Evolutionary conservation across 2,888 invertebrate genomes (phyloP).

Genomic region (Diachrysia chrysitis): DNA sequence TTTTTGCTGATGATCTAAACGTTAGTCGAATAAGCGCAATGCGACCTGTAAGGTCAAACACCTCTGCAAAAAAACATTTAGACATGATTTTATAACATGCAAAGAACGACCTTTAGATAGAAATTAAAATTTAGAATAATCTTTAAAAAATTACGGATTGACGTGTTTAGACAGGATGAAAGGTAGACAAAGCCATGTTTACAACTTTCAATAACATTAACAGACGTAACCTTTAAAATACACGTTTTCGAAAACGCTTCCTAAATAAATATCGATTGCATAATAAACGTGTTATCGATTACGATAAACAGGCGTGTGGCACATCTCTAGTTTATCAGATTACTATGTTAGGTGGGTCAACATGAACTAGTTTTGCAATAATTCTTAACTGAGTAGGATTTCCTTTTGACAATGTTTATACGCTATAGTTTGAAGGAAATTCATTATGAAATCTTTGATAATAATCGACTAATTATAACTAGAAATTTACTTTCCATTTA

Average conservation of each 20-base stretch:
- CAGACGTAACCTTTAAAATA: slow-evolving; percentile 45
- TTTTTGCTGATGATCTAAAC: slow-evolving; percentile 3
- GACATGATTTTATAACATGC: neutral
- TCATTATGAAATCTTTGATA: slow-evolving; percentile 38
- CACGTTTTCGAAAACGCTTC: slow-evolving; percentile 34
- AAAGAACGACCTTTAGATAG: neutral
- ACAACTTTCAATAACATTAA: slow-evolving; percentile 32
- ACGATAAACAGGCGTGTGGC: slow-evolving; percentile 37
- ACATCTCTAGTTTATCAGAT: slow-evolving; percentile 66
- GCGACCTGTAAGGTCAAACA: slow-evolving; percentile 5
- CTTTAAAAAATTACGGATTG: slow-evolving; percentile 1
- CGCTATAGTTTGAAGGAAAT: slow-evolving; percentile 23
- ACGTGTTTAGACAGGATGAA: slow-evolving; percentile 9
- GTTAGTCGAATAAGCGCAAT: slow-evolving; percentile 19
- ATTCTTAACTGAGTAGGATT: slow-evolving; percentile 59
- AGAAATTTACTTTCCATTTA: slow-evolving; percentile 8
- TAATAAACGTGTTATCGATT: slow-evolving; percentile 41
- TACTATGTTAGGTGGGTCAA: slow-evolving; percentile 46
- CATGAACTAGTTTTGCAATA: slow-evolving; percentile 59
- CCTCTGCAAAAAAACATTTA: neutral
- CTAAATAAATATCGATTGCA: slow-evolving; percentile 37
- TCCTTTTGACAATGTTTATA: slow-evolving; percentile 50
- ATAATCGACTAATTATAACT: slow-evolving; percentile 11
- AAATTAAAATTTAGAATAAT: neutral
- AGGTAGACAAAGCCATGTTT: slow-evolving; percentile 31